Evolutionary conservation across 2,888 invertebrate species (phyloP).

Genomic region (Gymnosoma rotundatum): DNA sequence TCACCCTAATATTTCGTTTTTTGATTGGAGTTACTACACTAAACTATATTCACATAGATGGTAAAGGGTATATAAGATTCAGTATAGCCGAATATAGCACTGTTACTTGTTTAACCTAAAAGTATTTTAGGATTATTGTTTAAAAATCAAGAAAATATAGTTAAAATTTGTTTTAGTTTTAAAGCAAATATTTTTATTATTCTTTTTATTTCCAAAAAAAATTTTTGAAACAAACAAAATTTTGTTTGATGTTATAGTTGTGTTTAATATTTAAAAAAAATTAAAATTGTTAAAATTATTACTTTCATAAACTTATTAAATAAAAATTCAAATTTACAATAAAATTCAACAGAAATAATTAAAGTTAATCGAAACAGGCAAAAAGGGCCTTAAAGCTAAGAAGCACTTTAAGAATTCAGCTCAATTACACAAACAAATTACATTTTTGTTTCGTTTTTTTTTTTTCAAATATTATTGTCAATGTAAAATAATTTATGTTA

Average conservation of each 20-base stretch:
- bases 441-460: not conserved
- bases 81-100: too few species aligned
- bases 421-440: constrained; percentile 34
- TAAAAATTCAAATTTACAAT: not conserved
- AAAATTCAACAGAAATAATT: not conserved
- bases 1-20: too few species aligned
- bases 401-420: constrained; percentile 65
- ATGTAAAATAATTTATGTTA: constrained; percentile 7
- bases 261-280: too few species aligned
- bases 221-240: not conserved
- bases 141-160: not conserved
- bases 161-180: not conserved
- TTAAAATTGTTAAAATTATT: constrained; percentile 16
- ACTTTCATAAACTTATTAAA: not conserved
- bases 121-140: too few species aligned
- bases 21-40: too few species aligned
- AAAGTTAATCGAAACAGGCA: too few species aligned
- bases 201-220: not conserved
- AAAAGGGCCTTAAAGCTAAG: not conserved
- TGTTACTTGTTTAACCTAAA: too few species aligned
- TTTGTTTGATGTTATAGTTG: not conserved
- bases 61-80: too few species aligned
- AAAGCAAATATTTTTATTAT: constrained; percentile 2
- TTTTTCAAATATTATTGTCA: constrained; percentile 58
- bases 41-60: too few species aligned